These are phyloP conservation scores for Zaprionus lineosus DNA, from an alignment of 2,888 invertebrate genomes.

Conservation along the genomic window DNA sequence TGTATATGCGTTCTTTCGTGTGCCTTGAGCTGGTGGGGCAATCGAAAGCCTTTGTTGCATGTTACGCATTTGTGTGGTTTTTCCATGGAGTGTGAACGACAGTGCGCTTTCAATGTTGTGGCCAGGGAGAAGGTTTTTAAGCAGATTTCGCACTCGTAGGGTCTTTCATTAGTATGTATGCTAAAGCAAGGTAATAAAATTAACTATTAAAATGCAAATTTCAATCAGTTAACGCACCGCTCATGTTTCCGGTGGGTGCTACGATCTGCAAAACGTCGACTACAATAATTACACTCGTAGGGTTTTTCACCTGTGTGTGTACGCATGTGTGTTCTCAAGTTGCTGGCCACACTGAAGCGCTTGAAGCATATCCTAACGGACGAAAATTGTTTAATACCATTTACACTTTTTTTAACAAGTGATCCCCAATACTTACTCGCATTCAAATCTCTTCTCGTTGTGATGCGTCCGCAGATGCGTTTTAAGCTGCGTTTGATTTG, in stretches of 20 bases:
- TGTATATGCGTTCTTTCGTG: slow-evolving; percentile 66
- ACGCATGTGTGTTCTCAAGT: slow-evolving; percentile 76
- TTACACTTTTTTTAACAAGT: too few relatives aligned
- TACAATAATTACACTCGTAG: slow-evolving; percentile 64
- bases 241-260: slow-evolving; percentile 81
- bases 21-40: slow-evolving; percentile 81
- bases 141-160: slow-evolving; percentile 72
- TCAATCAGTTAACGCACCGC: slow-evolving; percentile 53
- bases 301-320: slow-evolving; percentile 79
- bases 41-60: slow-evolving; percentile 80
- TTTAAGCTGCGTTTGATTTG: slow-evolving; percentile 29
- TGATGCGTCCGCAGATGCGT: slow-evolving; percentile 46
- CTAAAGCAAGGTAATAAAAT: slow-evolving; percentile 33
- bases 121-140: slow-evolving; percentile 77
- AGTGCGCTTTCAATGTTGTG: slow-evolving; percentile 76
- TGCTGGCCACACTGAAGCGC: slow-evolving; percentile 69
- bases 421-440: slow-evolving; percentile 63
- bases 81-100: slow-evolving; percentile 74
- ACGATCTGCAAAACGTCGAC: slow-evolving; percentile 79
- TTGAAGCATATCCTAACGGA: slow-evolving; percentile 74
- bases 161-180: slow-evolving; percentile 80
- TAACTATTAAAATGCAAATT: background rate
- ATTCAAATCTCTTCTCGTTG: slow-evolving; percentile 44
- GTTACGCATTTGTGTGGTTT: slow-evolving; percentile 78
- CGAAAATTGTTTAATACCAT: too few relatives aligned